Conservation (phyloP, 2,888 invertebrate genomes). For the Laothoe populi region DNA sequence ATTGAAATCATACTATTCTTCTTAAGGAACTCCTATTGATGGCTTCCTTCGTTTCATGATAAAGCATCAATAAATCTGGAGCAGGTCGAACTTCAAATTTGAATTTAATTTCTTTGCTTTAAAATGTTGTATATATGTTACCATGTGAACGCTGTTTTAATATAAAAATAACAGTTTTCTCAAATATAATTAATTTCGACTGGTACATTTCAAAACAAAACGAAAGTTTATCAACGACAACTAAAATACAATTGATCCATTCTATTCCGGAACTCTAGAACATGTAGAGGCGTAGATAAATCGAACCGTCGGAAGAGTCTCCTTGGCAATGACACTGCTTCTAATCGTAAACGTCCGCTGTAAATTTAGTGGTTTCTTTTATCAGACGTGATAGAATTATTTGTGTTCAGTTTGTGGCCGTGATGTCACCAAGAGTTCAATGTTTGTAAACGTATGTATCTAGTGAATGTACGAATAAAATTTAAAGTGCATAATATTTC, state of each 20-base stretch:
- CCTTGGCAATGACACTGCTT: conserved; percentile 43
- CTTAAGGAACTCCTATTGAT: too few species aligned
- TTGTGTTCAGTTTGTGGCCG: neutral
- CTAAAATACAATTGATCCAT: conserved; percentile 3
- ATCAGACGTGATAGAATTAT: conserved; percentile 4
- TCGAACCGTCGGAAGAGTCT: conserved; percentile 26
- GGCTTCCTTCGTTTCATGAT: too few species aligned
- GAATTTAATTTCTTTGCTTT: too few species aligned
- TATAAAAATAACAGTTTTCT: neutral
- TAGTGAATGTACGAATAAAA: neutral
- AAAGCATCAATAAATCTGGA: too few species aligned
- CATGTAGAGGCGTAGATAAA: conserved; percentile 17
- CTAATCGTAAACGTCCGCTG: conserved; percentile 9
- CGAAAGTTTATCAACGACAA: neutral
- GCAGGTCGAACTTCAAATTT: neutral
- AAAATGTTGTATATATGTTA: too few species aligned
- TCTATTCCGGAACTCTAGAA: conserved; percentile 7
- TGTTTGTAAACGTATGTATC: conserved; percentile 15
- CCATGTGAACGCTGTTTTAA: neutral
- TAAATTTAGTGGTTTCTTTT: conserved; percentile 14
- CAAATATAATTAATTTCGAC: neutral
- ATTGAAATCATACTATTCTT: too few species aligned
- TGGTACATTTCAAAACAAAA: conserved; percentile 8
- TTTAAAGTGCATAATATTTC: too few species aligned
- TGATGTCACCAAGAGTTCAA: conserved; percentile 17